Conservation (phyloP, 1,140 invertebrate genomes). For the Amyelois transitella region DNA sequence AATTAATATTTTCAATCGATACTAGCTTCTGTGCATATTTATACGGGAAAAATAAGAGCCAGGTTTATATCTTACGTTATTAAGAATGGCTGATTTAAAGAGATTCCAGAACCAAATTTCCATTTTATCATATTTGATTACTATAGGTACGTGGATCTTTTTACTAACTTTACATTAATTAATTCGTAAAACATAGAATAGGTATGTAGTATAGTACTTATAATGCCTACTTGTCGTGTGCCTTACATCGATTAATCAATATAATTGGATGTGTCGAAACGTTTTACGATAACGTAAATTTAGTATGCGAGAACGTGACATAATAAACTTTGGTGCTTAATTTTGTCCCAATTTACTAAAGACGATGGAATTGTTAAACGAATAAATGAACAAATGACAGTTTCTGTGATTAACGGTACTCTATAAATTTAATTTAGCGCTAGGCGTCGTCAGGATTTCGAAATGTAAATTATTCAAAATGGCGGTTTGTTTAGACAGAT, state of each 20-base stretch:
- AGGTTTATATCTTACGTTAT: too few relatives aligned
- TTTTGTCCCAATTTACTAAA: not conserved
- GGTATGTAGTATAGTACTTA: too few relatives aligned
- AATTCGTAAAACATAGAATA: too few relatives aligned
- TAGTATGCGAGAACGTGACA: not conserved
- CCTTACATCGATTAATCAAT: not conserved
- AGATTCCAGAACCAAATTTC: too few relatives aligned
- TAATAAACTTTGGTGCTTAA: not conserved
- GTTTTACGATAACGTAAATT: not conserved
- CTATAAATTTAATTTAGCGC: slow-evolving; percentile 24
- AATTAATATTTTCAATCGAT: too few relatives aligned
- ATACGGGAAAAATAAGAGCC: too few relatives aligned
- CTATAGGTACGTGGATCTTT: too few relatives aligned
- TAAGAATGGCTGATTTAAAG: too few relatives aligned
- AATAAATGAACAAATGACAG: slow-evolving; percentile 21
- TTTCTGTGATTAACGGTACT: slow-evolving; percentile 16
- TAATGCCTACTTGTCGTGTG: not conserved
- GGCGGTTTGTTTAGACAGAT: slow-evolving; percentile 6
- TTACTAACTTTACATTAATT: too few relatives aligned
- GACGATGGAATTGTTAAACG: slow-evolving; percentile 7
- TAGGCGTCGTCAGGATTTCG: slow-evolving; percentile 5
- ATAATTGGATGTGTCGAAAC: not conserved
- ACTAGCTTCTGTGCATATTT: too few relatives aligned
- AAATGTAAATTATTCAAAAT: slow-evolving; percentile 20
- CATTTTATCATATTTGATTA: too few relatives aligned